Conservation (phyloP, 2,797 vertebrate species). For the Lithobates sylvaticus region DNA sequence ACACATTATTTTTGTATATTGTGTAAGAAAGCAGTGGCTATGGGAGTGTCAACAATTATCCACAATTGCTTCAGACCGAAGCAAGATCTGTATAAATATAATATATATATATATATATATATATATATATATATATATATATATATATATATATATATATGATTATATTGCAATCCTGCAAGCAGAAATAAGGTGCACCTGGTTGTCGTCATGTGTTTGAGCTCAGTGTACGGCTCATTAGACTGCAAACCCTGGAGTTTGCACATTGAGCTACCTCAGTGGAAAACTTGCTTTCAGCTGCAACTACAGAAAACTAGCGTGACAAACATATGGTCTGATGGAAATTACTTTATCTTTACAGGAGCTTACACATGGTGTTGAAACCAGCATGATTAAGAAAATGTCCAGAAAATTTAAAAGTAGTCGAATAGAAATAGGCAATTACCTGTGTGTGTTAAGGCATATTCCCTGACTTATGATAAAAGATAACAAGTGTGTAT, state of each 20-base stretch:
- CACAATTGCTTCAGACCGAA: too few species aligned
- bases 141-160: not conserved
- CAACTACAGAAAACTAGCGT: not conserved
- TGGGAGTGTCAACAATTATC: too few species aligned
- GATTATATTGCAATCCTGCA: not conserved
- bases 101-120: too few species aligned
- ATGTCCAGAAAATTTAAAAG: not conserved
- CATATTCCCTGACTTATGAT: too few species aligned
- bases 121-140: too few species aligned
- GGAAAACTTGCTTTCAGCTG: conserved; percentile 33
- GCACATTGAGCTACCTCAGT: conserved; percentile 13
- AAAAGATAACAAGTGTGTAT: too few species aligned
- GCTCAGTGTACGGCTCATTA: conserved; percentile 17
- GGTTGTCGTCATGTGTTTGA: conserved; percentile 26
- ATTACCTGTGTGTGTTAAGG: too few species aligned
- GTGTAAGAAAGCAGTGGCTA: too few species aligned
- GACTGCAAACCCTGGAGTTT: conserved; percentile 14
- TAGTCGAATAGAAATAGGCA: not conserved
- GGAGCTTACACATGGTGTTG: not conserved
- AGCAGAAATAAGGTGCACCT: conserved; percentile 22
- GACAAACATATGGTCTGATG: not conserved
- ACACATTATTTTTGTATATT: too few species aligned
- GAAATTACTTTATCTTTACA: not conserved
- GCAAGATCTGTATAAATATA: too few species aligned
- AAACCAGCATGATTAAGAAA: not conserved